These are phyloP conservation scores for Ifrita kowaldi DNA, from an alignment of 2,113 vertebrate genomes.

Conservation along the genomic window DNA sequence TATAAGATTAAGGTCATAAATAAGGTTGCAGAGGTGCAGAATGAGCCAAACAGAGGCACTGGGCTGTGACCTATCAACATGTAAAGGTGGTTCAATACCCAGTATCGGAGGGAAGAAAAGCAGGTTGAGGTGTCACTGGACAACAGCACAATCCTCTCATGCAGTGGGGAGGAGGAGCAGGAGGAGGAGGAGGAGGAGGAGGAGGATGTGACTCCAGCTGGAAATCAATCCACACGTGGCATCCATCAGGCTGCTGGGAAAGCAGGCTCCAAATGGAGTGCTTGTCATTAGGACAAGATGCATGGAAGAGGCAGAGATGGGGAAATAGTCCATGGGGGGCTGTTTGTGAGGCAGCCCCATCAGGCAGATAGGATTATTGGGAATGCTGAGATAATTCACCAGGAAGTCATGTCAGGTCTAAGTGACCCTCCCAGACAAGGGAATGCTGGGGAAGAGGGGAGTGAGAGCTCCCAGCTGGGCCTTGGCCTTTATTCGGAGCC, in stretches of 20 bases:
- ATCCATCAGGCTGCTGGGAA: constrained; percentile 37
- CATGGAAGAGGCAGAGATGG: not conserved
- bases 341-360: constrained; percentile 24
- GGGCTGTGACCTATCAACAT: not conserved
- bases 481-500: not conserved
- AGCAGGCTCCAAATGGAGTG: constrained; percentile 18
- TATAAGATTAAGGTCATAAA: not conserved
- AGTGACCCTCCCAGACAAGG: not conserved
- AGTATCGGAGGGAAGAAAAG: not conserved
- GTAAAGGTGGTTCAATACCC: not conserved
- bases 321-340: constrained; percentile 16
- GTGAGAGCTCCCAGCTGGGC: not conserved
- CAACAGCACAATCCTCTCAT: not conserved
- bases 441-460: not conserved
- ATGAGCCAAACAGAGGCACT: not conserved
- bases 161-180: not conserved
- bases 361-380: constrained; percentile 16
- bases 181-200: not conserved
- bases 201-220: not conserved
- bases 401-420: not conserved
- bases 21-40: not conserved
- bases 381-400: constrained; percentile 62
- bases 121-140: not conserved
- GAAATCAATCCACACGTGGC: not conserved
- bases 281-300: constrained; percentile 18